These are phyloP conservation scores for Kryptolebias ocellatus DNA, from an alignment of 2,797 vertebrate species.

Conservation along the genomic window DNA sequence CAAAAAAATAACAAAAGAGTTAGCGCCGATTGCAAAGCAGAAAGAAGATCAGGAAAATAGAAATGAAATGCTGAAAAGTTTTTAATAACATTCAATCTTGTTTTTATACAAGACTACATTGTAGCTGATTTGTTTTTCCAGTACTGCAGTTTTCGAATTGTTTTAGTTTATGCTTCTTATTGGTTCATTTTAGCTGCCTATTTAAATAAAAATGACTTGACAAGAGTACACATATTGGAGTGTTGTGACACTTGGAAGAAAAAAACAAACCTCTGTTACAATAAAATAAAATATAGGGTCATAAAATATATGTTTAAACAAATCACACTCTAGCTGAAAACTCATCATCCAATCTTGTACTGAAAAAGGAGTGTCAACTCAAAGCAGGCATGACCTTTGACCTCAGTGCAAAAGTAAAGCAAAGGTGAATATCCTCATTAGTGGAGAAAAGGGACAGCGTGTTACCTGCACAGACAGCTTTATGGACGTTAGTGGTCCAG, in stretches of 20 bases:
- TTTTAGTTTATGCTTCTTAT: background rate
- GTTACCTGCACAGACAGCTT: slow-evolving; percentile 89
- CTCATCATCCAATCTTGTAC: too few relatives aligned
- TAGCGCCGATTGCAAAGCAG: slow-evolving; percentile 40
- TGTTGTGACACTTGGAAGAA: too few relatives aligned
- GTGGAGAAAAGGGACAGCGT: slow-evolving; percentile 1
- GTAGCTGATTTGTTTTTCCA: background rate
- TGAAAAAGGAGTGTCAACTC: background rate
- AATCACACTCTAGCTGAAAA: too few relatives aligned
- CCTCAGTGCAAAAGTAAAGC: background rate
- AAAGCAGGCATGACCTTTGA: slow-evolving; percentile 20
- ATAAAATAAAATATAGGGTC: too few relatives aligned
- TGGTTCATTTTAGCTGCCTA: background rate
- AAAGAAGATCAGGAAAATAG: slow-evolving; percentile 22
- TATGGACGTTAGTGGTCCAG: slow-evolving; percentile 87
- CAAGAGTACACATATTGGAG: background rate
- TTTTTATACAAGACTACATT: too few relatives aligned
- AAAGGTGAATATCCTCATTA: slow-evolving; percentile 2
- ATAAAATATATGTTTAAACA: too few relatives aligned
- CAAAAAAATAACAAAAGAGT: slow-evolving; percentile 9
- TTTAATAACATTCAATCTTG: background rate
- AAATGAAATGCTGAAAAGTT: background rate
- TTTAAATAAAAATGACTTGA: background rate
- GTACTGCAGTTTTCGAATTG: background rate
- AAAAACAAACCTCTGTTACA: background rate